These are phyloP conservation scores for Hassar affinis DNA, from an alignment of 2,113 vertebrate genomes.

Conservation along the genomic window DNA sequence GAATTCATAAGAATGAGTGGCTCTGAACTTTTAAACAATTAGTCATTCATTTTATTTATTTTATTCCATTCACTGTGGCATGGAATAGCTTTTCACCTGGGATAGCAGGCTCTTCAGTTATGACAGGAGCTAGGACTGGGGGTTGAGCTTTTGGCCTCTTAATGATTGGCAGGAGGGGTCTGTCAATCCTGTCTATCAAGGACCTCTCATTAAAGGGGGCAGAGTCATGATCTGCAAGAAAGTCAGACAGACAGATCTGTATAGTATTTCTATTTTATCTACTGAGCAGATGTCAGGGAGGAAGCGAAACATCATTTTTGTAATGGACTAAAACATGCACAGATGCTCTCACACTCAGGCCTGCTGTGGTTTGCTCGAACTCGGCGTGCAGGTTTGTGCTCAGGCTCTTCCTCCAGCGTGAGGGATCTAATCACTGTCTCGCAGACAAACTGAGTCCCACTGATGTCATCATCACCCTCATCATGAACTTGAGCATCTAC, in stretches of 20 bases:
- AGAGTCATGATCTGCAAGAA: slow-evolving; percentile 49
- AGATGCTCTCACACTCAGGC: slow-evolving; percentile 64
- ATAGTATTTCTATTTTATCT: not conserved
- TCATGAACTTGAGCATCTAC: slow-evolving; percentile 69
- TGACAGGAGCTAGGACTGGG: slow-evolving; percentile 40
- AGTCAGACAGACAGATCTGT: not conserved
- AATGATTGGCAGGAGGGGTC: slow-evolving; percentile 26
- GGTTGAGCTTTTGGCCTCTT: slow-evolving; percentile 54
- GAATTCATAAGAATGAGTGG: not conserved
- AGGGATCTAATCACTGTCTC: slow-evolving; percentile 97
- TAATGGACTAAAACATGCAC: not conserved
- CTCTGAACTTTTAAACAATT: not conserved
- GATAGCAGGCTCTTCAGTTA: slow-evolving; percentile 49
- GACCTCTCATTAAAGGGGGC: slow-evolving; percentile 53
- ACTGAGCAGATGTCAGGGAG: not conserved
- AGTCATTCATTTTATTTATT: not conserved
- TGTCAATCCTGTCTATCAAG: slow-evolving; percentile 41
- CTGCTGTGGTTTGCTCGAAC: slow-evolving; percentile 59
- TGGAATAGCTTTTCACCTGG: slow-evolving; percentile 55
- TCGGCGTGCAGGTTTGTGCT: slow-evolving; percentile 82
- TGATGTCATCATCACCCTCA: slow-evolving; percentile 91
- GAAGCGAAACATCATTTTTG: not conserved
- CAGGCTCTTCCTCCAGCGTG: slow-evolving; percentile 90
- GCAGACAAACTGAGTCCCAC: slow-evolving; percentile 97
- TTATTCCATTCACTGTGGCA: not conserved